Evolutionary conservation across 2,888 invertebrate genomes (phyloP).

Genomic region (Eurois occulta): DNA sequence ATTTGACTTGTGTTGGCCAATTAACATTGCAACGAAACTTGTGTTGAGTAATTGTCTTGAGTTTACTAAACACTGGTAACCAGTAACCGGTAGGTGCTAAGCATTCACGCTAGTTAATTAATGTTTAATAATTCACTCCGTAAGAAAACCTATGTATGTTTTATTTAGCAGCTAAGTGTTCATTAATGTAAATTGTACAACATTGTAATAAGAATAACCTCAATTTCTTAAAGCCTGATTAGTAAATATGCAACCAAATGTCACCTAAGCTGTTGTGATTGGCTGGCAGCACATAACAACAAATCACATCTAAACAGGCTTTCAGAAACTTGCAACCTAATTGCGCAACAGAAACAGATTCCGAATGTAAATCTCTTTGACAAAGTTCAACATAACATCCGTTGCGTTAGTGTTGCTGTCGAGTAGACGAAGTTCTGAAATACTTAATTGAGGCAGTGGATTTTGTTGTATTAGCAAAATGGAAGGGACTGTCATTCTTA

Average conservation of each 20-base stretch:
- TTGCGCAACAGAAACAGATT: background rate
- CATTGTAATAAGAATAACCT: background rate
- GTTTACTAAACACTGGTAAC: slow-evolving; percentile 38
- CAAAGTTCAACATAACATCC: background rate
- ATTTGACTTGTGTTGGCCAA: slow-evolving; percentile 50
- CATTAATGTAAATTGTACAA: slow-evolving; percentile 7
- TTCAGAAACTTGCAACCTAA: slow-evolving; percentile 9
- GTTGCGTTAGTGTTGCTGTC: background rate
- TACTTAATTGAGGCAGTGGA: background rate
- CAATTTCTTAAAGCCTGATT: slow-evolving; percentile 11
- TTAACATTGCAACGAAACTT: slow-evolving; percentile 53
- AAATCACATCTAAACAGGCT: slow-evolving; percentile 11
- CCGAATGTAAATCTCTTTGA: slow-evolving; percentile 1
- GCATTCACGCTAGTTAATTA: slow-evolving; percentile 28
- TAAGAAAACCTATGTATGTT: background rate
- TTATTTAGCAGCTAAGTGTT: slow-evolving; percentile 10
- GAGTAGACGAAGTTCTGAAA: background rate
- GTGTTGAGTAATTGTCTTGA: slow-evolving; percentile 47
- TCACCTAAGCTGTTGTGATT: background rate
- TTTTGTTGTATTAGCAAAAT: background rate
- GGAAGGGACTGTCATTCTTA: background rate
- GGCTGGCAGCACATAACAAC: background rate
- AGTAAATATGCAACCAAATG: slow-evolving; percentile 2
- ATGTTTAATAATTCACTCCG: slow-evolving; percentile 18
- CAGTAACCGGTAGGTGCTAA: slow-evolving; percentile 33